Percentiles rank a stretch among this genome's conserved stretches.
These are phyloP conservation scores for Prionailurus viverrinus DNA, from an alignment of 2,113 vertebrate genomes.

Conservation along the genomic window DNA sequence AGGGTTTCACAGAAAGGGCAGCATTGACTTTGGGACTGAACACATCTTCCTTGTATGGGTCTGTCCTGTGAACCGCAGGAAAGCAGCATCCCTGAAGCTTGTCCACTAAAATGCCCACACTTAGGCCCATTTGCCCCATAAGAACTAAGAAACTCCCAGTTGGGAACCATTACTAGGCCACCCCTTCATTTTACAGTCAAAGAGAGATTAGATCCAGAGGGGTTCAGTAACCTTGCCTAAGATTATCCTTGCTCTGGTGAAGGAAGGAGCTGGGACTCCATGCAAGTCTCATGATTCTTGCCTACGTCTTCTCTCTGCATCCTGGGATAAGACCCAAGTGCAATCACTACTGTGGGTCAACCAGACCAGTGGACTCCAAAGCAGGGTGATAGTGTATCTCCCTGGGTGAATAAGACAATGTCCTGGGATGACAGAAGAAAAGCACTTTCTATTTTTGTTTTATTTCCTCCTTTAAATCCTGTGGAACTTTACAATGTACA, in stretches of 20 bases:
- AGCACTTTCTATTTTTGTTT: conserved; percentile 21
- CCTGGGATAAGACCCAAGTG: not conserved
- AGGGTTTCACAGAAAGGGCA: not conserved
- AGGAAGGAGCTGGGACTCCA: not conserved
- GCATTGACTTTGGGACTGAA: not conserved
- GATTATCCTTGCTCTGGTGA: not conserved
- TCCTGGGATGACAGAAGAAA: not conserved
- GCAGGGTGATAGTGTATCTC: not conserved
- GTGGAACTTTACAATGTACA: conserved; percentile 16
- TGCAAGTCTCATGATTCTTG: not conserved
- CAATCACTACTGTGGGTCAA: not conserved
- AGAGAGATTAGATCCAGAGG: not conserved
- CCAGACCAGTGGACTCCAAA: not conserved
- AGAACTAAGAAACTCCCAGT: not conserved
- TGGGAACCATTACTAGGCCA: not conserved
- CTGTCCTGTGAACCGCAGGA: not conserved
- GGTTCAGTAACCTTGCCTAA: not conserved
- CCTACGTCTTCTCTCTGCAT: not conserved
- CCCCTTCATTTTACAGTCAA: not conserved
- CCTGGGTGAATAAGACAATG: not conserved
- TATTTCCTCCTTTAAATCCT: conserved; percentile 18
- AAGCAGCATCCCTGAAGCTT: not conserved
- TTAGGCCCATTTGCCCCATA: not conserved
- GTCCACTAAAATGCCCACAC: not conserved
- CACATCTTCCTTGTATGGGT: not conserved